Evolutionary conservation across 2,888 invertebrate genomes (phyloP), one percentile per base, ranked within the genome.

Genomic region (Tenthredo livida): DNA sequence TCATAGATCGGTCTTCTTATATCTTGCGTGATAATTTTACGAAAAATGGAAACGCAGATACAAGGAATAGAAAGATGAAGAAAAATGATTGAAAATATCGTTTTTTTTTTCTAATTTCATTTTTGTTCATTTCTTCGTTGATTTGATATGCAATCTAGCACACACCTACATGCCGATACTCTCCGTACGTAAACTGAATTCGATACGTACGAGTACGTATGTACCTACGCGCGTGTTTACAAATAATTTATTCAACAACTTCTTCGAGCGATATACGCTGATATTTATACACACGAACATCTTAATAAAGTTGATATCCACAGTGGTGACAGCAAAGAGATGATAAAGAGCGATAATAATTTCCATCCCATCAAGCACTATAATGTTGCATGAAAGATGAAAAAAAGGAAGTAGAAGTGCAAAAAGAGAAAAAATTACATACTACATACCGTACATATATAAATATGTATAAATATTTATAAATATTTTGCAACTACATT

Each of bases 271-370:
- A 50, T 50, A 50, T 33, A 25, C 15, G 0, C 67, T 17, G 33
- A 54, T 54, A 25, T 65, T 67, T 17, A 25, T 25, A 67, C 9
- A 25, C 12, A 67, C 67, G 67, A 67, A 33, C 67, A 54, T 54
- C 54, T 54, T 54, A 54, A 15, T 29, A 25, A 17, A 67, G 33
- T 67, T 17, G 33, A 67, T 67, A 67, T 67, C 67, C 25, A 67
- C 67, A 33, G 67, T 33, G 67, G 33, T 67, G 67, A 67, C 67
- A 67, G 67, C 37, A 33, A 33, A 7, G 67, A 15, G 67, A 67
- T 33, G 33, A 33, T 67, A 67, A 67, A 15, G 15, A 67, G 17
- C 25, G 29, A 33, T 33, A 33, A 67, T 67, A 25, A 67, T 67
- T 67, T 15, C 67, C 7, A 67, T 12, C 33, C 4, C 33, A 12